Percentiles rank a stretch among this genome's conserved stretches.
phyloP scores from a whole-genome alignment of 2,797 vertebrate species.

The Delichon dasypus region DNA sequence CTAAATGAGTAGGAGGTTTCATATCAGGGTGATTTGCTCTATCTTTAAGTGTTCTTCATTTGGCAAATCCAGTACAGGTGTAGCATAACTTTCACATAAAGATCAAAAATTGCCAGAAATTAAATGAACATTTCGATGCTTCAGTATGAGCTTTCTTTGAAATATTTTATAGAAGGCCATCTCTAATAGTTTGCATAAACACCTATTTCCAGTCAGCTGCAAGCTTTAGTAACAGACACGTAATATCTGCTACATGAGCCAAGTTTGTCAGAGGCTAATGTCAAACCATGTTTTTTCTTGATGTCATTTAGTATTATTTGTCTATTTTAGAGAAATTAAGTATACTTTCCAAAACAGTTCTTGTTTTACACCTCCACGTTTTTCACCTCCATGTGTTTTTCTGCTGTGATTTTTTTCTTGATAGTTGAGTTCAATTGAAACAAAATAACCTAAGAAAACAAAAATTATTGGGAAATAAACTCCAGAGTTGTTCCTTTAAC shows the following conservation, averaged over 20 bases:
- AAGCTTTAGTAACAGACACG: neutral
- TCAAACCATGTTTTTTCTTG: neutral
- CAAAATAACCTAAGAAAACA: neutral
- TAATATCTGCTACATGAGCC: neutral
- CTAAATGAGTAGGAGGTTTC: neutral
- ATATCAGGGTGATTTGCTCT: neutral
- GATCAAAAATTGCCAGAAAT: neutral
- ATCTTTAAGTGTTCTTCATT: neutral
- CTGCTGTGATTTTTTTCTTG: neutral
- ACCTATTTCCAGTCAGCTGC: neutral
- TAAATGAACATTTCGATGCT: neutral
- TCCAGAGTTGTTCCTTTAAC: neutral
- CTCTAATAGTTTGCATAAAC: neutral
- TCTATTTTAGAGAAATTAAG: neutral
- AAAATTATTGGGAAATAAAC: neutral
- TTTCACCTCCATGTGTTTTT: neutral
- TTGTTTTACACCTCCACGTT: neutral
- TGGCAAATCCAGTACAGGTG: neutral
- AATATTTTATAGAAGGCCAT: neutral
- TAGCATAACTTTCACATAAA: neutral
- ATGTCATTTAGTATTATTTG: neutral
- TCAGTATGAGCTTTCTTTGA: neutral
- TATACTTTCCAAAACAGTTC: neutral
- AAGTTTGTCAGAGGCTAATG: neutral
- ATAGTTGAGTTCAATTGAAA: neutral